These are phyloP conservation scores for Formica selysi DNA, from an alignment of 1,140 invertebrate genomes.

Conservation along the genomic window DNA sequence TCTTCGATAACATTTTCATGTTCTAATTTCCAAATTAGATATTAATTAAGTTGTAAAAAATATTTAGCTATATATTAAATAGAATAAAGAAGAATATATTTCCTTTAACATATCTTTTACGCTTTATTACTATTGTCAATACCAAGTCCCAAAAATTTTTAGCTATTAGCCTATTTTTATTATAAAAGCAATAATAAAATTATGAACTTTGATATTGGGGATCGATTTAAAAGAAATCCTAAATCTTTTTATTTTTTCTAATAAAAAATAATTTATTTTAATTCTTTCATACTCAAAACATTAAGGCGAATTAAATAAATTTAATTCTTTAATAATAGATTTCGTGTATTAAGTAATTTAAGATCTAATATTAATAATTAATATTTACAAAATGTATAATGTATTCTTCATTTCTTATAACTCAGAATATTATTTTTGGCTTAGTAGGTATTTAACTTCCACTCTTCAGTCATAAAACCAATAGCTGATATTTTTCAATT, in stretches of 20 bases:
- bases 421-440: neutral
- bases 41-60: neutral
- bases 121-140: neutral
- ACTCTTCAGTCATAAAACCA: neutral
- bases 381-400: neutral
- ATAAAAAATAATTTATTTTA: slow-evolving; percentile 2
- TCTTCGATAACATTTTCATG: neutral
- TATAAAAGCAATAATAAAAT: slow-evolving; percentile 20
- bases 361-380: neutral
- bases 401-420: neutral
- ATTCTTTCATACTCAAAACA: neutral
- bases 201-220: neutral
- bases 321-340: neutral
- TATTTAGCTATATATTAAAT: neutral
- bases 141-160: neutral
- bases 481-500: neutral
- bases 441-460: neutral
- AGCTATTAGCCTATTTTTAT: neutral
- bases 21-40: neutral
- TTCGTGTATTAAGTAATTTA: neutral
- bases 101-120: neutral
- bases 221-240: neutral
- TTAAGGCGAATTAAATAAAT: neutral
- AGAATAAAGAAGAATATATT: neutral
- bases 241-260: neutral